Percentiles rank a stretch among this genome's conserved stretches.
These are phyloP conservation scores for Homarus americanus DNA, from an alignment of 1,140 invertebrate species.

Conservation along the genomic window DNA sequence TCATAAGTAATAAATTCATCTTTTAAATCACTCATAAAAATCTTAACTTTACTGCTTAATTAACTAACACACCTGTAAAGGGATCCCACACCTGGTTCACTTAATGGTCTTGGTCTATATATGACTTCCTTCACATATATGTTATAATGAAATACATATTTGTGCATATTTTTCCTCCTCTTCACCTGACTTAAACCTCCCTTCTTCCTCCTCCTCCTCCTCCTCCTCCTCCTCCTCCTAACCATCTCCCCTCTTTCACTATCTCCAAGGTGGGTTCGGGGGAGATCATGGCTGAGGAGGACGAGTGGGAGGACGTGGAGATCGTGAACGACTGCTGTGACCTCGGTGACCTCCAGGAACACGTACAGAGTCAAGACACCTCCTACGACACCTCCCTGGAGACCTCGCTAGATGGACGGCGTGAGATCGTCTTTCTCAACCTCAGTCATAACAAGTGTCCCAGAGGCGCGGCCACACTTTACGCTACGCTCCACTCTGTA, in stretches of 20 bases:
- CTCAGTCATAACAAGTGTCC: constrained; percentile 51
- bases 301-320: constrained; percentile 59
- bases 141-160: no score
- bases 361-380: background rate
- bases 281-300: constrained; percentile 52
- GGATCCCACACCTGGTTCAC: no score
- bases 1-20: no score
- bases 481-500: constrained; percentile 55
- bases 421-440: constrained; percentile 57
- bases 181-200: background rate
- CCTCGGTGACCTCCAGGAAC: constrained; percentile 5
- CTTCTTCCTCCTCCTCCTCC: background rate
- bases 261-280: constrained; percentile 47
- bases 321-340: constrained; percentile 11
- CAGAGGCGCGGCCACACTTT: constrained; percentile 31
- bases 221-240: no score
- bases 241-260: no score
- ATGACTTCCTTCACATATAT: no score
- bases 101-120: no score
- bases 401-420: constrained; percentile 2
- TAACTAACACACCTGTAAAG: no score
- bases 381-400: constrained; percentile 36
- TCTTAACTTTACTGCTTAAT: no score
- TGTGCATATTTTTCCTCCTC: background rate
- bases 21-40: no score